Evolutionary conservation across 2,113 vertebrate genomes (phyloP), one percentile per base, ranked within the genome.

Genomic region (Passer montanus): DNA sequence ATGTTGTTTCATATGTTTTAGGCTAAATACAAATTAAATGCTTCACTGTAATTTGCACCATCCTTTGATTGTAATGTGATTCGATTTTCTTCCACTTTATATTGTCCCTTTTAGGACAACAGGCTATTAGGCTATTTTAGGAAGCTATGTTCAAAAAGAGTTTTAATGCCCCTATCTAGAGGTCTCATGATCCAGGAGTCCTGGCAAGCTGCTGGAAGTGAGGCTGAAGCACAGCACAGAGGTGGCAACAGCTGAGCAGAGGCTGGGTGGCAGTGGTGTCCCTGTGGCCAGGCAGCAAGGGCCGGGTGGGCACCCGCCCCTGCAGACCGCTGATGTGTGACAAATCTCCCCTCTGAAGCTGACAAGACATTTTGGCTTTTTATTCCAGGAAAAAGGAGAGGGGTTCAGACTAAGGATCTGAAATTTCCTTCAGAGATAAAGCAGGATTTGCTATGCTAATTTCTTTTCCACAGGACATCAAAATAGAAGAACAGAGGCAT

Each of bases 401-500:
- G 86, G 73, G 92, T 96, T 97, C 63, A 77, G 95, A 95, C 95
- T 92, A 95, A 95, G 91, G 79, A 93, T 92, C 53, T 96, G 72
- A 94, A 96, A 94, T 96, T 96, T 90, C 50, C 0, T 89, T 94
- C 82, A 72, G 94, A 94, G 92, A 96, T 96, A 98, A 97, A 97
- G 91, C 44, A 85, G 96, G 94, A 97, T 97, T 98, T 96, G 84
- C 94, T 92, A 76, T 94, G 91, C 93, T 98, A 94, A 98, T 97
- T 95, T 90, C 49, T 89, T 96, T 97, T 94, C 49, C 43, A 50
- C 18, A 76, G 87, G 75, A 97, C 86, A 90, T 90, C 76, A 87
- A 91, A 96, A 89, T 89, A 78, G 91, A 70, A 86, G 50, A 43
- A 60, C 88, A 90, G 87, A 89, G 59, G 41, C 27, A 5, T 72